These are phyloP conservation scores for Nanger granti DNA, from an alignment of 2,113 vertebrate genomes.

Conservation along the genomic window DNA sequence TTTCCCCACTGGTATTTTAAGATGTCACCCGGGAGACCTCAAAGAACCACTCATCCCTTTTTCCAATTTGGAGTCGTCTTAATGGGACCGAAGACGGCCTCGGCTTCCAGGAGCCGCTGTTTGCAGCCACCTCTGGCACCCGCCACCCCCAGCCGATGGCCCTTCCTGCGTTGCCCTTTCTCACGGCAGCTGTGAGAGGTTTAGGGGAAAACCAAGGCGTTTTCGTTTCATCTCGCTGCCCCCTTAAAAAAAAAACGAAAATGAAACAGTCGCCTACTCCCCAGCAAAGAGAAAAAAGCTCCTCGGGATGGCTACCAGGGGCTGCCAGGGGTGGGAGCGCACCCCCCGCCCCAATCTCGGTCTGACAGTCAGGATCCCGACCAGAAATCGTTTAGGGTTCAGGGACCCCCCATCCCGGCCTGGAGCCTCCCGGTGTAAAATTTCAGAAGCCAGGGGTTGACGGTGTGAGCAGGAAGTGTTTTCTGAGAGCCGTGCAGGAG, in stretches of 20 bases:
- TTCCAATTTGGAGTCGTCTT: slow-evolving; percentile 43
- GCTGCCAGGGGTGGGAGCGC: background rate
- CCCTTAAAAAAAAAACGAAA: slow-evolving; percentile 64
- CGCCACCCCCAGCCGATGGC: slow-evolving; percentile 27
- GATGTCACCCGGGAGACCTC: slow-evolving; percentile 69
- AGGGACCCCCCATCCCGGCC: background rate
- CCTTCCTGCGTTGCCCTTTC: slow-evolving; percentile 58
- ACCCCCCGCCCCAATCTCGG: background rate
- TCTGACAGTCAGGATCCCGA: background rate
- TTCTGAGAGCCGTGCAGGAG: slow-evolving; percentile 7
- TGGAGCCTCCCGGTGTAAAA: background rate
- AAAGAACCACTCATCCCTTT: slow-evolving; percentile 53
- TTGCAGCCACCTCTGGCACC: slow-evolving; percentile 46
- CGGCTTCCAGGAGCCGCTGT: background rate
- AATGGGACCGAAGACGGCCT: slow-evolving; percentile 43
- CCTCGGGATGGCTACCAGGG: background rate
- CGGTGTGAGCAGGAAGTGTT: slow-evolving; percentile 61
- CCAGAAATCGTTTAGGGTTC: background rate
- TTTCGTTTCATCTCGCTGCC: slow-evolving; percentile 73
- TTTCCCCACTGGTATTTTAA: slow-evolving; percentile 66
- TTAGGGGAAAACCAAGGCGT: slow-evolving; percentile 73
- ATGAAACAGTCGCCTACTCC: slow-evolving; percentile 61
- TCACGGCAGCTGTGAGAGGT: slow-evolving; percentile 62
- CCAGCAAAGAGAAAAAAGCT: background rate
- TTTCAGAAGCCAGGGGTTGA: slow-evolving; percentile 21